Conservation (phyloP, 2,113 vertebrate genomes). For the Cyprinodon variegatus region DNA sequence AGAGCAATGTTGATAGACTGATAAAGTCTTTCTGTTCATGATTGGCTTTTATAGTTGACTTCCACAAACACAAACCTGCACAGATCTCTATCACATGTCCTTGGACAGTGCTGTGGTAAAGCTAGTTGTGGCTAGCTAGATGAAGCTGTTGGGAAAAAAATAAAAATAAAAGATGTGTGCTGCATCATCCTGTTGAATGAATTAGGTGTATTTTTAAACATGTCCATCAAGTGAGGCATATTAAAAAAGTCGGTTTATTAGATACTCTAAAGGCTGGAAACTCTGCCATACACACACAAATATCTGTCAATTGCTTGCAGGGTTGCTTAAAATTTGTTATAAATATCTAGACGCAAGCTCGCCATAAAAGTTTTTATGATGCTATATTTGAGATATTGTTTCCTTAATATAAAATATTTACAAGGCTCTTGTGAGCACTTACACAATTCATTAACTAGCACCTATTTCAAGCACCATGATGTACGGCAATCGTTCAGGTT, state of each 20-base stretch:
- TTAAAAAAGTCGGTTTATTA: neutral
- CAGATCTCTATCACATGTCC: slow-evolving; percentile 70
- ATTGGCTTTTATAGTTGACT: slow-evolving; percentile 62
- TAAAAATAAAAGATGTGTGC: neutral
- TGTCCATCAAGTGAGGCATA: neutral
- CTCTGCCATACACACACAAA: neutral
- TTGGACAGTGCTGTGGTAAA: slow-evolving; percentile 44
- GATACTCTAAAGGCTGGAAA: neutral
- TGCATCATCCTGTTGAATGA: neutral
- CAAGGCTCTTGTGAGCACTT: neutral
- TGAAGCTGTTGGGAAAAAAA: neutral
- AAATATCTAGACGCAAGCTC: neutral
- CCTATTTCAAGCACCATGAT: neutral
- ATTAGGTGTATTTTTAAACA: neutral
- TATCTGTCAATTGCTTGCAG: neutral
- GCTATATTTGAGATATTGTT: neutral
- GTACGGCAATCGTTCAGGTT: neutral
- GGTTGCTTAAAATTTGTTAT: neutral
- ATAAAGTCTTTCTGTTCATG: slow-evolving; percentile 69
- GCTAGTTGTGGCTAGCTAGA: slow-evolving; percentile 8
- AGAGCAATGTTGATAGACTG: slow-evolving; percentile 68
- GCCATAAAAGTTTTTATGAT: neutral
- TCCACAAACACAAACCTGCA: slow-evolving; percentile 45
- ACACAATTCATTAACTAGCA: neutral
- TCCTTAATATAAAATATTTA: neutral